Base-by-base conservation (phyloP, 2,797 vertebrate species). In the Epinephelus coioides region DNA sequence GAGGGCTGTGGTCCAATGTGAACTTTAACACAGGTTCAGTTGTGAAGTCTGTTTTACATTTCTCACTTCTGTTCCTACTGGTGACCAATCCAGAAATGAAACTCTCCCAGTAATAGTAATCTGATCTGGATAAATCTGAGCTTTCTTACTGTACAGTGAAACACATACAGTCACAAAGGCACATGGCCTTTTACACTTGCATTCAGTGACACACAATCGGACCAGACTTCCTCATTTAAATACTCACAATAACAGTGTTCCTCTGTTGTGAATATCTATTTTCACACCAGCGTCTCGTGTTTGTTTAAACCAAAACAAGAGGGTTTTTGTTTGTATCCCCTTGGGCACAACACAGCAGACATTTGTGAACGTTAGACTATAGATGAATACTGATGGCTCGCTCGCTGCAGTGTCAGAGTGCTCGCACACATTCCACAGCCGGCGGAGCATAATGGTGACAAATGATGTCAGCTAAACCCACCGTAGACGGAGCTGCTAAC, bases 391-490 rank as follows among this genome's bases (percentile, higher is more conserved):
- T 70, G 83, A 86, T 66, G 79, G 81, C 71, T 86, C 75, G 27
- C 46, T 74, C 43, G 38, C 85, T 78, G 34, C 83, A 51, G 69
- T 62, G 79, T 90, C 75, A 84, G 78, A 85, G 77, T 68, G 70
- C 81, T 87, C 85, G 11, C 40, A 76, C 63, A 81, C 84, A 87
- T 81, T 81, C 83, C 83, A 62, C 74, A 81, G 57, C 65, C 84
- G 69, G 12, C 62, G 59, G 79, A 84, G 78, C 86, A 91, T 86
- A 90, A 92, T 89, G 82, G 87, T 86, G 88, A 91, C 91, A 86
- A 90, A 89, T 78, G 82, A 89, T 84, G 90, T 85, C 84, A 85
- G 73, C 84, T 69, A 53, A 73, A 81, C 50, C 53, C 65, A 23
- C 30, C 4, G 38, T 11, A 78, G 72, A 85, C 76, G 4, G 60